Conservation (phyloP, 2,888 invertebrate genomes). For the Griposia aprilina region DNA sequence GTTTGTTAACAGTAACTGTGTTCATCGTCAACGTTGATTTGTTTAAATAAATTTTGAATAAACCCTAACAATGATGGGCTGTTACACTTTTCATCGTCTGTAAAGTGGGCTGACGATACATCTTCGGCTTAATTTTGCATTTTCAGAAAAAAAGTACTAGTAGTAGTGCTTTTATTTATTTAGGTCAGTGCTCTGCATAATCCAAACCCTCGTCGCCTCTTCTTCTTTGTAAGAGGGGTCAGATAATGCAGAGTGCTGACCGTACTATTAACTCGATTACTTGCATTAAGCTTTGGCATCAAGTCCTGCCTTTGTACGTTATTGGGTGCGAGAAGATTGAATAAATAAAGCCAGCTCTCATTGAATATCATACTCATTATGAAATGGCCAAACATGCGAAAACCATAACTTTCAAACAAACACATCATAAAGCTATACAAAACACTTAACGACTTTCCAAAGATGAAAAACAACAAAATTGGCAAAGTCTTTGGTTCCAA, state of each 20-base stretch:
- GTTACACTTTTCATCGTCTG: background rate
- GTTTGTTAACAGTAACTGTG: background rate
- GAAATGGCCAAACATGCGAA: background rate
- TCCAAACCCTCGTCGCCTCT: too few species aligned
- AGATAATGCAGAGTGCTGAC: too few species aligned
- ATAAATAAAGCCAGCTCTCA: too few species aligned
- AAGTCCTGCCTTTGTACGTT: too few species aligned
- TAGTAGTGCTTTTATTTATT: background rate
- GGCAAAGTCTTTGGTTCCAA: conserved; percentile 21
- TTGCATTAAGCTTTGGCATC: too few species aligned
- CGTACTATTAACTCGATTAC: too few species aligned
- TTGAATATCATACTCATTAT: background rate
- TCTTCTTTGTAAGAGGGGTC: too few species aligned
- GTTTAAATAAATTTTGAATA: background rate
- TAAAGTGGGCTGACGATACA: too few species aligned
- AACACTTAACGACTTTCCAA: background rate
- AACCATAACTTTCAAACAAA: background rate
- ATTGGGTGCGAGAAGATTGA: too few species aligned
- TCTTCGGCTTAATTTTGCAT: too few species aligned
- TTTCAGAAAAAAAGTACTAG: too few species aligned
- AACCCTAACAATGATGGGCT: background rate
- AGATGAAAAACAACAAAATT: conserved; percentile 10
- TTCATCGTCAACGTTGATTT: background rate
- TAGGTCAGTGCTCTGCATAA: background rate
- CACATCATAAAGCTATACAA: background rate